Evolutionary conservation across 2,797 vertebrate species (phyloP).

Genomic region (Rhynchotus rufescens): DNA sequence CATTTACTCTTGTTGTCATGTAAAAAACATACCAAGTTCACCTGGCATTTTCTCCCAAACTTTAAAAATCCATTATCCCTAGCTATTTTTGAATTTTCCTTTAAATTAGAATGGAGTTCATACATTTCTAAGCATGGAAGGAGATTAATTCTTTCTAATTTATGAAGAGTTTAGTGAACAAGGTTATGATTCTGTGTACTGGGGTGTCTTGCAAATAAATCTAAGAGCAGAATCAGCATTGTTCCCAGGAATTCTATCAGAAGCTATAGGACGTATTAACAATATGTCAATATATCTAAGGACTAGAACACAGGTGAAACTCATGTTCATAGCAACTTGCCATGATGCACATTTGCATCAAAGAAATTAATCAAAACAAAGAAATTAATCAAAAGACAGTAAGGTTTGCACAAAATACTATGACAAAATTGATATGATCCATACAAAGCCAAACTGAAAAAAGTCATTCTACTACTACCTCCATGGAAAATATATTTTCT

Average conservation of each 20-base stretch:
- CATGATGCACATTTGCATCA: background rate
- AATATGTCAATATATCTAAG: background rate
- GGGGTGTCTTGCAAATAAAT: conserved; percentile 6
- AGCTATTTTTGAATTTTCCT: background rate
- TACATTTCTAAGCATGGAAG: background rate
- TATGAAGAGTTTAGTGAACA: background rate
- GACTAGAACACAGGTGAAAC: conserved; percentile 9
- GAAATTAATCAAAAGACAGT: background rate
- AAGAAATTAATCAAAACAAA: background rate
- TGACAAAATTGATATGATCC: background rate
- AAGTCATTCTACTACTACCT: background rate
- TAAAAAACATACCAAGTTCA: background rate
- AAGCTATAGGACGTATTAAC: background rate
- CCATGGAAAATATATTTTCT: background rate
- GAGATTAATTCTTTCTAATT: background rate
- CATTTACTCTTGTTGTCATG: background rate
- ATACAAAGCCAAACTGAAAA: background rate
- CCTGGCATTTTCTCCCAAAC: background rate
- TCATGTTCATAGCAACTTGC: background rate
- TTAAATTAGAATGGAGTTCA: background rate
- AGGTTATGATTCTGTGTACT: background rate
- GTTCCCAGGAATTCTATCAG: background rate
- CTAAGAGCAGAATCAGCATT: background rate
- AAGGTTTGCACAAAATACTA: background rate
- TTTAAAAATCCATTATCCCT: background rate